A percentile compares a stretch with the other conserved stretches of the same genome.
Conservation (phyloP, 2,113 vertebrate genomes). For the Perca fluviatilis region DNA sequence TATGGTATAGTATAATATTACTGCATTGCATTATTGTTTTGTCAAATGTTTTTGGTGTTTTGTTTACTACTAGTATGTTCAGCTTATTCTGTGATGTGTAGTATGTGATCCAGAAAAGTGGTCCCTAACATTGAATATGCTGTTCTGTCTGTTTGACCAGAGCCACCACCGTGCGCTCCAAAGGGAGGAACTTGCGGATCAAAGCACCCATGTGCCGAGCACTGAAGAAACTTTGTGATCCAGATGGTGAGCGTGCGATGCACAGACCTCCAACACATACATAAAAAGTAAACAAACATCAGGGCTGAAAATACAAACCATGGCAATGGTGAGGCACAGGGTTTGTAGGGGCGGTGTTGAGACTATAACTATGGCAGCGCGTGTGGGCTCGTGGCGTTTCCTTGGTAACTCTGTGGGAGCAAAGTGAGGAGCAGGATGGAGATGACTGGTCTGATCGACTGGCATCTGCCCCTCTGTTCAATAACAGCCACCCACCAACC, state of each 20-base stretch:
- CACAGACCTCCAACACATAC: neutral
- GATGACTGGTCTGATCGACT: constrained; percentile 34
- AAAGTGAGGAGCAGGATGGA: constrained; percentile 51
- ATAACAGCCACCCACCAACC: neutral
- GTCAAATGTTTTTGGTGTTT: neutral
- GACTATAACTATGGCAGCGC: constrained; percentile 58
- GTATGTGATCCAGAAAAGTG: neutral
- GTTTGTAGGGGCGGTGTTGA: constrained; percentile 54
- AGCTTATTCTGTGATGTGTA: neutral
- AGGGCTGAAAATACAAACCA: constrained; percentile 21
- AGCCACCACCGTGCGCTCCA: constrained; percentile 96
- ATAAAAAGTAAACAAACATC: constrained; percentile 34
- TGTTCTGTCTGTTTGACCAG: constrained; percentile 76
- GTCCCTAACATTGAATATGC: neutral
- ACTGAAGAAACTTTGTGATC: constrained; percentile 97
- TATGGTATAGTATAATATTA: neutral
- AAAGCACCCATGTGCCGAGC: constrained; percentile 98
- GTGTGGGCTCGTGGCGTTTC: constrained; percentile 74
- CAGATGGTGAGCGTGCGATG: constrained; percentile 88
- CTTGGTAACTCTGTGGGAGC: constrained; percentile 68
- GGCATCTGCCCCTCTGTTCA: constrained; percentile 15
- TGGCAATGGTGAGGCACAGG: constrained; percentile 1
- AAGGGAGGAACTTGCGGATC: constrained; percentile 96
- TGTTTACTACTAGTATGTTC: neutral
- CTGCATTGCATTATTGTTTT: neutral